phyloP scores from a whole-genome alignment of 2,888 invertebrate genomes.

The Hemaris fuciformis region DNA sequence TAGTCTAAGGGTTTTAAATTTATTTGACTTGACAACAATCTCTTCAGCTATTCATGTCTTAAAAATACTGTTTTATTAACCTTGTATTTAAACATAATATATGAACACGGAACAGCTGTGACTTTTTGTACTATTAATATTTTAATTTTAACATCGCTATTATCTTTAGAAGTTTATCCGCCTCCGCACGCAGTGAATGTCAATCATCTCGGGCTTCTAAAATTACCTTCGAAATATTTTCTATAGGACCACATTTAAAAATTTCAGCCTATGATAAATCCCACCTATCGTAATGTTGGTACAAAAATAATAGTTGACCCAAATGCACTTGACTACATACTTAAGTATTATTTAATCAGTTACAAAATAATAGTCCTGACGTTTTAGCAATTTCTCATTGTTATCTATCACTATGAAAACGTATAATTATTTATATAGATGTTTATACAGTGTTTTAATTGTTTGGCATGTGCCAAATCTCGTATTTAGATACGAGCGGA shows the following conservation, averaged over 20 bases:
- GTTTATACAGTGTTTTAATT: background rate
- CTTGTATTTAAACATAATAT: background rate
- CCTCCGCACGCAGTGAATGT: background rate
- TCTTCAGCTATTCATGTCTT: too few relatives aligned
- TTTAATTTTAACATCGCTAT: conserved; percentile 7
- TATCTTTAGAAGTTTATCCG: background rate
- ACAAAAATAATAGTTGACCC: too few relatives aligned
- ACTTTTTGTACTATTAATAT: conserved; percentile 8
- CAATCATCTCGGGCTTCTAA: background rate
- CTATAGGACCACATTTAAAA: background rate
- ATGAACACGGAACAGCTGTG: background rate
- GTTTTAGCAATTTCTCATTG: background rate
- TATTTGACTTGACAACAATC: too few relatives aligned
- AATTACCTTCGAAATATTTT: background rate
- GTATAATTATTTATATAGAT: background rate
- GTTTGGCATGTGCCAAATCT: background rate
- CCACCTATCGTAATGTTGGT: too few relatives aligned
- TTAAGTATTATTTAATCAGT: too few relatives aligned
- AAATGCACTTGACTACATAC: too few relatives aligned
- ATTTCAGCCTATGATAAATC: background rate
- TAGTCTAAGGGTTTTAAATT: too few relatives aligned
- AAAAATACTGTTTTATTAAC: background rate
- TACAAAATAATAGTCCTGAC: background rate
- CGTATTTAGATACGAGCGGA: background rate
- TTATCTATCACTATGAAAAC: background rate